These are phyloP conservation scores for Ornithoptera priamus DNA, from an alignment of 2,888 invertebrate genomes.

Conservation along the genomic window DNA sequence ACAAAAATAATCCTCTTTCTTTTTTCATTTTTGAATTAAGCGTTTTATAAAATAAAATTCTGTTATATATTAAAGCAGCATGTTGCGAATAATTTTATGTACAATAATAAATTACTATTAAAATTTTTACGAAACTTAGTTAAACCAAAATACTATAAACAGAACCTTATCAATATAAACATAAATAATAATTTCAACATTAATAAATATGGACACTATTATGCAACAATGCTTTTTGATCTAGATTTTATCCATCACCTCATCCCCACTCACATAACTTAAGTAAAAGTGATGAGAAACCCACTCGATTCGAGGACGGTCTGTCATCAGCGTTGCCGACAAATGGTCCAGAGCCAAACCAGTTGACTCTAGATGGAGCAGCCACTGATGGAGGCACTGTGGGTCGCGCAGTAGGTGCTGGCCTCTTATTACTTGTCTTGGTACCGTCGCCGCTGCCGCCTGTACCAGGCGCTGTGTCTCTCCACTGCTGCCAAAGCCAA, in stretches of 20 bases:
- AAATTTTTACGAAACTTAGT: neutral
- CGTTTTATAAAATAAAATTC: neutral
- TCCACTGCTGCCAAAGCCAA: conserved; percentile 81
- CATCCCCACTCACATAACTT: conserved; percentile 72
- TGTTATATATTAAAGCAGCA: neutral
- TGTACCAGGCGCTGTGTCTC: conserved; percentile 72
- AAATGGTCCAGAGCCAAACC: conserved; percentile 76
- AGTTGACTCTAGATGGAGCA: conserved; percentile 62
- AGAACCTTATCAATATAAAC: neutral
- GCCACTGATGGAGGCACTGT: conserved; percentile 51
- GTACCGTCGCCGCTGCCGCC: conserved; percentile 46
- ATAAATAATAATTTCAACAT: conserved; percentile 7
- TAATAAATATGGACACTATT: conserved; percentile 12
- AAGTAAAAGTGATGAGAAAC: conserved; percentile 72
- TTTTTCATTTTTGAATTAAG: too few relatives aligned
- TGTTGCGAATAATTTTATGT: too few relatives aligned
- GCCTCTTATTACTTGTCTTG: conserved; percentile 51
- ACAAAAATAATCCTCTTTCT: too few relatives aligned
- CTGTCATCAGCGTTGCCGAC: conserved; percentile 71
- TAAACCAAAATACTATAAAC: neutral
- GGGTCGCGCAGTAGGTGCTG: conserved; percentile 50
- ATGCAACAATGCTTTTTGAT: conserved; percentile 58
- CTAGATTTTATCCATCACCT: conserved; percentile 63
- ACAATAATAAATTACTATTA: neutral
- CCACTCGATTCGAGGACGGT: conserved; percentile 70